Base-by-base conservation (phyloP, 1,140 invertebrate genomes). In the Cotesia glomerata region DNA sequence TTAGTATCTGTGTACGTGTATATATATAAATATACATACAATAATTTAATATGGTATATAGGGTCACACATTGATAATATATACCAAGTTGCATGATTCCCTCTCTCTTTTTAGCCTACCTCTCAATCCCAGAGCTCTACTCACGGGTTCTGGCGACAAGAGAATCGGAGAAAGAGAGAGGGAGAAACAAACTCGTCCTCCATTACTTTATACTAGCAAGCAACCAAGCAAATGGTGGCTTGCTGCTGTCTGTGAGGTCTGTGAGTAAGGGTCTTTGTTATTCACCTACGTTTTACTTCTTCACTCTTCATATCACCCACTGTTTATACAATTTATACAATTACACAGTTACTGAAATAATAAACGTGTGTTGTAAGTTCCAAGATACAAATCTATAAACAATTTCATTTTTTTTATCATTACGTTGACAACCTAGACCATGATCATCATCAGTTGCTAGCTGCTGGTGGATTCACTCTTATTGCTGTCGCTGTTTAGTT, bases 161-260 rank as follows among this genome's bases (percentile, higher is more conserved):
- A 78, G 76, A 76, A 76, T 74, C 77, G 34, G 52, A 56, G 76
- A 76, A 16, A 65, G 74, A 75, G 71, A 75, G 71, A 69, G 66
- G 63, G 49, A 75, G 69, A 76, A 69, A 45, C 68, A 52, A 62
- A 81, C 78, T 79, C 78, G 82, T 81, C 84, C 83, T 85, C 84
- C 82, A 86, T 86, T 86, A 78, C 80, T 84, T 73, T 76, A 78
- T 45, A 45, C 7, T 3, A 45, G 39, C 39, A 45, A 45, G 39
- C 73, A 76, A 76, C 75, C 76, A 75, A 85, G 84, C 83, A 83
- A 84, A 84, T 82, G 81, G 82, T 84, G 81, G 82, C 76, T 78
- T 74, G 67, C 75, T 67, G 69, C 26, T 77, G 63, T 71, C 59
- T 71, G 70, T 59, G 65, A 69, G 51, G 58, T 71, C 59, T 71